These are phyloP conservation scores for Hydractinia echinata DNA, from an alignment of 30 jellyfish, hydroid and myxozoan species.

Conservation along the genomic window DNA sequence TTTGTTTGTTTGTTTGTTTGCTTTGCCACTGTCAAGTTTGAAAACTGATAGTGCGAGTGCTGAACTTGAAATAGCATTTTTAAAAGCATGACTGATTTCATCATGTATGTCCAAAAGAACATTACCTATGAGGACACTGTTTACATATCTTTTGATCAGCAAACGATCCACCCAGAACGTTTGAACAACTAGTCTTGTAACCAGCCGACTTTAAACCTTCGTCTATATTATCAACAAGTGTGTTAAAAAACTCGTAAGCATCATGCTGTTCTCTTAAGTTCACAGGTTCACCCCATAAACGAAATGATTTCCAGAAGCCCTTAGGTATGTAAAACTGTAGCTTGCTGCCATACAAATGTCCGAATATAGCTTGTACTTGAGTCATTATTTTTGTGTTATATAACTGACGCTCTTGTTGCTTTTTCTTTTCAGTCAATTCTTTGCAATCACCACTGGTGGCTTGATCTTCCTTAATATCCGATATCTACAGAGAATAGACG, in stretches of 20 bases:
- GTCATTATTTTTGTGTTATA: conserved; percentile 57
- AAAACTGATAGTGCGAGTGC: no score
- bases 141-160: conserved; percentile 95
- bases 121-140: conserved; percentile 94
- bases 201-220: conserved; percentile 83
- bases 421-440: conserved; percentile 45
- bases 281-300: conserved; percentile 97
- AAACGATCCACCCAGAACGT: conserved; percentile 83
- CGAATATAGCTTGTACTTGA: conserved; percentile 88
- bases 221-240: conserved; percentile 83
- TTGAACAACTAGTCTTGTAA: conserved; percentile 54
- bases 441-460: conserved; percentile 32
- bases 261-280: conserved; percentile 93
- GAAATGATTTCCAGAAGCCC: conserved; percentile 89
- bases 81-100: no score
- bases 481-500: no score
- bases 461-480: conserved; percentile 1
- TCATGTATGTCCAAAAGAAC: background rate
- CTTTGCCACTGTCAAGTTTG: no score
- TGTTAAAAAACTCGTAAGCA: conserved; percentile 84
- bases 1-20: no score
- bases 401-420: conserved; percentile 73
- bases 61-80: no score
- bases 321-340: conserved; percentile 79
- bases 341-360: conserved; percentile 77